A percentile compares a stretch with the other conserved stretches of the same genome.
These are phyloP conservation scores for Clarias pachynema DNA, from an alignment of 2,797 vertebrate species.

Conservation along the genomic window DNA sequence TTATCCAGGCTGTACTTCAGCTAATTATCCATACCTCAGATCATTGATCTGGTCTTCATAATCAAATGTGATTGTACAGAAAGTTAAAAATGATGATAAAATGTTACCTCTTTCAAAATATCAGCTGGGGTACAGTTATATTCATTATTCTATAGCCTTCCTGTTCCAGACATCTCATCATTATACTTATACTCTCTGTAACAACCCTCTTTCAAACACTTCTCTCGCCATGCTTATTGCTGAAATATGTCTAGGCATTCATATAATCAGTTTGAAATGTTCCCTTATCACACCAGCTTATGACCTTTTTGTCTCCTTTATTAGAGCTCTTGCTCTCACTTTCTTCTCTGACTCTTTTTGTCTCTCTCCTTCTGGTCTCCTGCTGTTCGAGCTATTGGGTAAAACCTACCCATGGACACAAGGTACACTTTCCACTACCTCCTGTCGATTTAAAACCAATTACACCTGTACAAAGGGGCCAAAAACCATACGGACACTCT, in stretches of 20 bases:
- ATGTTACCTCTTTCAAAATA: conserved; percentile 26
- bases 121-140: conserved; percentile 39
- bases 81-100: conserved; percentile 31
- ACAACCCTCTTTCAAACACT: conserved; percentile 17
- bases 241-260: conserved; percentile 6
- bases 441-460: conserved; percentile 53
- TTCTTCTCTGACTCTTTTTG: conserved; percentile 29
- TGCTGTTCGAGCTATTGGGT: conserved; percentile 30
- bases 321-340: conserved; percentile 34
- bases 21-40: conserved; percentile 48
- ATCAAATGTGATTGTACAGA: conserved; percentile 33
- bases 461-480: conserved; percentile 46
- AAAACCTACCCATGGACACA: conserved; percentile 27
- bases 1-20: conserved; percentile 36
- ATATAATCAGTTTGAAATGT: conserved; percentile 26
- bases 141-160: conserved; percentile 44
- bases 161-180: conserved; percentile 26
- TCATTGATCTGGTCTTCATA: conserved; percentile 33
- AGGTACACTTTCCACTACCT: conserved; percentile 32
- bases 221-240: background rate
- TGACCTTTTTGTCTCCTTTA: conserved; percentile 38
- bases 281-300: conserved; percentile 41
- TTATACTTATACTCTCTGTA: conserved; percentile 21
- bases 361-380: background rate
- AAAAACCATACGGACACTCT: background rate